Conservation (phyloP, 2,797 vertebrate genomes). For the Chanos chanos region DNA sequence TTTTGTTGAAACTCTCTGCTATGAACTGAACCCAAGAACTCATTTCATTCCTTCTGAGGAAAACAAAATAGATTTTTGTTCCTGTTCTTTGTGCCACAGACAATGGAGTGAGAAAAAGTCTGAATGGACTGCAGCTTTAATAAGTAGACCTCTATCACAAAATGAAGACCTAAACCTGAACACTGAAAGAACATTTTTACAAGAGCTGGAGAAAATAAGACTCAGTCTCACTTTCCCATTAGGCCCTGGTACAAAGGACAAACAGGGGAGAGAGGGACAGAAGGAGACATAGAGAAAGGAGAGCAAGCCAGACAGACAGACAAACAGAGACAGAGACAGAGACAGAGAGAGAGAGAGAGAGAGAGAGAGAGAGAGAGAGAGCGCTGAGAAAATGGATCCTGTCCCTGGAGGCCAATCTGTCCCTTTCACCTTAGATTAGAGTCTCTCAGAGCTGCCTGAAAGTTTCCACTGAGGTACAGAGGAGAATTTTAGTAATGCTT, state of each 20-base stretch:
- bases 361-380: not conserved
- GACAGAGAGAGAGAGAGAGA: not conserved
- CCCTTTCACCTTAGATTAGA: constrained; percentile 25
- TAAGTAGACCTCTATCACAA: not conserved
- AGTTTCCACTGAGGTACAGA: not conserved
- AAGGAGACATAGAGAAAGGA: not conserved
- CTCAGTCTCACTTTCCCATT: not conserved
- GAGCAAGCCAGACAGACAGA: not conserved
- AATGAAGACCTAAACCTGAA: constrained; percentile 14
- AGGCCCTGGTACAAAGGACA: not conserved
- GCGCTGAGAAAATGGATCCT: not conserved
- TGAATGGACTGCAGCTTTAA: not conserved
- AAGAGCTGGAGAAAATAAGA: not conserved
- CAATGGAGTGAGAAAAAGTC: not conserved
- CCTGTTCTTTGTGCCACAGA: constrained; percentile 4
- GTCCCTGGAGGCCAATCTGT: constrained; percentile 7
- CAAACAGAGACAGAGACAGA: not conserved
- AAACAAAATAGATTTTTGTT: constrained; percentile 10
- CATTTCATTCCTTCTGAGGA: not conserved
- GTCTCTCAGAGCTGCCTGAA: not conserved
- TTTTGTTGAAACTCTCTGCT: not conserved
- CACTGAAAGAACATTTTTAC: not conserved
- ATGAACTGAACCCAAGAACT: not conserved
- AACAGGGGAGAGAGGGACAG: not conserved
- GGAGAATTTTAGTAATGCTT: not conserved